Base-by-base conservation (phyloP, 2,888 invertebrate genomes). In the Agriopis marginaria region DNA sequence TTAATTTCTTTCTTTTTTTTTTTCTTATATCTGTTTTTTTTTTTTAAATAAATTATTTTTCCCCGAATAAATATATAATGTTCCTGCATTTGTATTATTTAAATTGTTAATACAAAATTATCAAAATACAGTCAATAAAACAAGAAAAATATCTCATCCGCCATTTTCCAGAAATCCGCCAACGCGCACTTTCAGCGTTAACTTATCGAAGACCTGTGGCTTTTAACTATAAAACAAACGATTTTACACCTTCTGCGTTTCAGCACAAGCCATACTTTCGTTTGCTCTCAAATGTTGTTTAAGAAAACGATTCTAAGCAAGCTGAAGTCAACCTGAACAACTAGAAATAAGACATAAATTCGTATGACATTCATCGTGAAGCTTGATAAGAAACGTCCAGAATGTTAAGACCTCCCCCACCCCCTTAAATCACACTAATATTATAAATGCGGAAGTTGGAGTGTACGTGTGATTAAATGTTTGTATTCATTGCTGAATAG, bases 201-300 rank as follows among this genome's bases (percentile, higher is more conserved):
- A 89, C 85, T 88, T 89, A 91, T 88, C 86, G 89, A 87, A 88
- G 85, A 92, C 92, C 92, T 92, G 92, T 92, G 88, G 92, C 90
- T 91, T 89, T 90, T 77, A 82, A 70, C 58, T 66, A 44, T 3
- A 4, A 59, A 47, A 12, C 42, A 63, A 49, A 44, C 40, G 0
- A 63, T 40, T 58, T 39, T 58, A 10, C 2, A 63, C 66, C 63
- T 58, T 59, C n/a, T 5, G 0, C 77, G 74, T 45, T 6, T 49
- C 0, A 78, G 75, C 75, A 63, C 45, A 63, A 14, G 76, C 79
- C 69, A 56, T 80, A 82, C 49, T 0, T 0, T 0, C 0, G 55
- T 7, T 3, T 44, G 0, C 4, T 0, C 0, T 6, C 23, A 7
- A 53, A 56, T 39, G 9, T 9, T 42, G 11, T 32, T 50, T 39